Conservation (phyloP, 2,888 invertebrate species). For the Zeuzera pyrina region DNA sequence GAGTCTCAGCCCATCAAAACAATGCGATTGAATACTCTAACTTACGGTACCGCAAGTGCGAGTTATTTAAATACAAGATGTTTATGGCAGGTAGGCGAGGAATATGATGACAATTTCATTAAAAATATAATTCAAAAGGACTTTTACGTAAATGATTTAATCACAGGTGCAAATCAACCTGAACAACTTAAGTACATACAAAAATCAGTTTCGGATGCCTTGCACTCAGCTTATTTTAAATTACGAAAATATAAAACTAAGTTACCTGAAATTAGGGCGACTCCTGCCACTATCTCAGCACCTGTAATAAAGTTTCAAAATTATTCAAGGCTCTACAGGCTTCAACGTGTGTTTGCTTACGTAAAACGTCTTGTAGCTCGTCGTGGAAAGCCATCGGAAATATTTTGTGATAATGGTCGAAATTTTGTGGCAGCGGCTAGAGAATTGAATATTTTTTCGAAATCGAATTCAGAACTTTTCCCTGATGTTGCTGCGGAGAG, state of each 20-base stretch:
- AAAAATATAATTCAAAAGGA: conserved; percentile 13
- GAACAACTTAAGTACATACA: conserved; percentile 8
- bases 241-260: conserved; percentile 15
- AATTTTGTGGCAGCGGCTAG: too few relatives aligned
- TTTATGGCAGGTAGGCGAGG: conserved; percentile 14
- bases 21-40: conserved; percentile 13
- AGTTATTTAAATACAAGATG: conserved; percentile 14
- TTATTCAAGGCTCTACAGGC: too few relatives aligned
- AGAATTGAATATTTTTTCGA: too few relatives aligned
- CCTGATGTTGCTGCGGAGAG: too few relatives aligned
- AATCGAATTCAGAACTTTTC: too few relatives aligned
- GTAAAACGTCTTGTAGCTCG: too few relatives aligned
- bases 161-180: conserved; percentile 11
- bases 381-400: too few relatives aligned
- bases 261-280: too few relatives aligned
- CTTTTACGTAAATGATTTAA: conserved; percentile 14
- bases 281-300: too few relatives aligned
- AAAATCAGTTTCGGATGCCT: conserved; percentile 5
- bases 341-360: too few relatives aligned
- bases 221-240: conserved; percentile 11
- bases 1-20: conserved; percentile 7
- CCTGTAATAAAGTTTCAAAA: too few relatives aligned
- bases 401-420: too few relatives aligned
- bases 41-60: conserved; percentile 15
- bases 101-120: conserved; percentile 7